Percentiles rank a stretch among this genome's conserved stretches.
Conservation (phyloP, 2,888 invertebrate genomes). For the Leptopterna dolabrata region DNA sequence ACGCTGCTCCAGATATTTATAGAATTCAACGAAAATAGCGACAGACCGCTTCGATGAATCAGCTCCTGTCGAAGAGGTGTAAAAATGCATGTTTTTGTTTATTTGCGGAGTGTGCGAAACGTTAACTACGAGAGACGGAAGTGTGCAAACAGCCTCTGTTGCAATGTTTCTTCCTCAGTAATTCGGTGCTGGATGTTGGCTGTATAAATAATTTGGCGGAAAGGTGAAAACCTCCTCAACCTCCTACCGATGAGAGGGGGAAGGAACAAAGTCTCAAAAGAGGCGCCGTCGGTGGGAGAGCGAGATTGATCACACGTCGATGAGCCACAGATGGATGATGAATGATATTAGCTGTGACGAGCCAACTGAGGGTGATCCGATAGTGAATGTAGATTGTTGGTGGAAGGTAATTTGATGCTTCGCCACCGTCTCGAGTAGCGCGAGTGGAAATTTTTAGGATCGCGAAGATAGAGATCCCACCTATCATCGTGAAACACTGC, state of each 20-base stretch:
- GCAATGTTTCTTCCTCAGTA: too few species aligned
- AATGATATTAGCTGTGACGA: conserved; percentile 24
- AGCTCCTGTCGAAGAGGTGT: too few species aligned
- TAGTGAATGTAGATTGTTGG: background rate
- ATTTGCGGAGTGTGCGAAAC: too few species aligned
- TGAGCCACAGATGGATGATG: conserved; percentile 10
- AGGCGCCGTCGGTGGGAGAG: background rate
- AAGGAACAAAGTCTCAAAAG: background rate
- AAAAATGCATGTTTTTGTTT: too few species aligned
- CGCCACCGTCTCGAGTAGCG: background rate
- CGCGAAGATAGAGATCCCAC: background rate
- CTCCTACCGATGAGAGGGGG: background rate
- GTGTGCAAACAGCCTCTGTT: too few species aligned
- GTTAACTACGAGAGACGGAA: background rate
- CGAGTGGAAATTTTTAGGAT: background rate
- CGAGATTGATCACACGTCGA: conserved; percentile 27
- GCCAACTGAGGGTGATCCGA: background rate
- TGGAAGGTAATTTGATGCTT: background rate
- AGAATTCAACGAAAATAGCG: too few species aligned
- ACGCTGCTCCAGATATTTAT: too few species aligned
- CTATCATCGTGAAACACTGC: too few species aligned
- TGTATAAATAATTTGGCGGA: background rate
- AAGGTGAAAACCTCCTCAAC: background rate
- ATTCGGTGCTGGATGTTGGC: background rate
- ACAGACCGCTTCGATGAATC: too few species aligned